These are phyloP conservation scores for Phaenicophaeus curvirostris DNA, from an alignment of 2,797 vertebrate species.

Conservation along the genomic window DNA sequence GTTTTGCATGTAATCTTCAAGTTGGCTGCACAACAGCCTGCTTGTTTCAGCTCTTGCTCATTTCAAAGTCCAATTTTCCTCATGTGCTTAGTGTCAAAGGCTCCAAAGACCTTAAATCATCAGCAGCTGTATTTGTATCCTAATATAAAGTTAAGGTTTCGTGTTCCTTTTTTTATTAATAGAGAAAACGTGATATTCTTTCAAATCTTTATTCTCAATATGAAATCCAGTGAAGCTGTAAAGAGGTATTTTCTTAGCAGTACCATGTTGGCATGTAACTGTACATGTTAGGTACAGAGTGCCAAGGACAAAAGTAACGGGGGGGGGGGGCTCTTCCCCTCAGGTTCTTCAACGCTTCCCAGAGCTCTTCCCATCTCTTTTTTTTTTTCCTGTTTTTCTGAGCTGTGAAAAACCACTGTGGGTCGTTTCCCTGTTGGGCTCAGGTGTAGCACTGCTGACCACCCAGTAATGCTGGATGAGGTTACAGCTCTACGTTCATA, in stretches of 20 bases:
- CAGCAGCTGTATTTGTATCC: conserved; percentile 22
- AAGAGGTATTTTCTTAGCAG: not conserved
- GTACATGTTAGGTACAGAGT: not conserved
- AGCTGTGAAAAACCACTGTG: not conserved
- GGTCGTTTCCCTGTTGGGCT: not conserved
- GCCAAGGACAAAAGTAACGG: not conserved
- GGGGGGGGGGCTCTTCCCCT: not conserved
- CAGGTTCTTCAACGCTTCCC: not conserved
- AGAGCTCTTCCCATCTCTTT: not conserved
- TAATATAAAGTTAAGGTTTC: not conserved
- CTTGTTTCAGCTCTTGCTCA: not conserved
- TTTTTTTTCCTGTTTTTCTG: not conserved
- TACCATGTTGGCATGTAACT: not conserved
- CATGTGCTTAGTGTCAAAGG: not conserved
- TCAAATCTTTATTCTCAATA: not conserved
- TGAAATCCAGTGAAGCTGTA: not conserved
- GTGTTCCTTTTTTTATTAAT: not conserved
- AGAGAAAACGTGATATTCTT: not conserved
- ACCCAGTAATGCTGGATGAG: not conserved
- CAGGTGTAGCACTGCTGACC: not conserved
- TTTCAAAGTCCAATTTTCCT: conserved; percentile 25
- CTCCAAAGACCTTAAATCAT: not conserved
- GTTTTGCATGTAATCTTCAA: conserved; percentile 2
- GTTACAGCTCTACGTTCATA: not conserved
- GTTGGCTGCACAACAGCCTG: conserved; percentile 3